Conservation (phyloP, 2,797 vertebrate species). For the Arrhamphus sclerolepis region DNA sequence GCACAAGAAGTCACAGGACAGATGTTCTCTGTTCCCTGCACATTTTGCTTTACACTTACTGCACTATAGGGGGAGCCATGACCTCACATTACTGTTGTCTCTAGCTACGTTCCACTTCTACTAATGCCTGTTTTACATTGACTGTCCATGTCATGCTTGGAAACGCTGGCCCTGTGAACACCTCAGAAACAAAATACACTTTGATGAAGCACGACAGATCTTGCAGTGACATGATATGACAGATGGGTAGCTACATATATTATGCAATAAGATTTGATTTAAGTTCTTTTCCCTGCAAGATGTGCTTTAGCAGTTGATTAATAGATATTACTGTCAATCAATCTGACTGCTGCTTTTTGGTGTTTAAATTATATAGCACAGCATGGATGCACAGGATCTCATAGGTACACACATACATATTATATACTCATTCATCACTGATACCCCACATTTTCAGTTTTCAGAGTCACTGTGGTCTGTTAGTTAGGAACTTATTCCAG, state of each 20-base stretch:
- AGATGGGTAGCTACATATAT: constrained; percentile 41
- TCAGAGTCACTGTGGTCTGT: too few relatives aligned
- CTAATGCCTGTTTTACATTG: constrained; percentile 35
- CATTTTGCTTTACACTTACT: constrained; percentile 32
- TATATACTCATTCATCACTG: background rate
- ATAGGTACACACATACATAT: constrained; percentile 3
- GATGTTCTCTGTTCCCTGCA: constrained; percentile 11
- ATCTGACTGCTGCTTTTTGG: constrained; percentile 29
- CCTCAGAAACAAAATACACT: constrained; percentile 47
- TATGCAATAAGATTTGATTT: constrained; percentile 55
- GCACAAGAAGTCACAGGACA: constrained; percentile 26
- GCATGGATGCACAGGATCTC: constrained; percentile 6
- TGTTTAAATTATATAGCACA: constrained; percentile 33
- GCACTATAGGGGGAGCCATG: constrained; percentile 82
- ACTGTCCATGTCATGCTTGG: constrained; percentile 36
- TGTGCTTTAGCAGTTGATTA: constrained; percentile 50
- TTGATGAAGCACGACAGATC: constrained; percentile 47
- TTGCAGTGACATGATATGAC: constrained; percentile 25
- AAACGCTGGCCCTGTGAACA: constrained; percentile 36
- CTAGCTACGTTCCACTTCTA: constrained; percentile 15
- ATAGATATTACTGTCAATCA: constrained; percentile 58
- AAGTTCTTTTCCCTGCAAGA: constrained; percentile 52
- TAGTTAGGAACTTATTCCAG: too few relatives aligned
- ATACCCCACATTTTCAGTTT: too few relatives aligned
- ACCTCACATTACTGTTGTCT: constrained; percentile 65